These are phyloP conservation scores for Nezara viridula DNA, from an alignment of 2,888 invertebrate genomes.

Conservation along the genomic window DNA sequence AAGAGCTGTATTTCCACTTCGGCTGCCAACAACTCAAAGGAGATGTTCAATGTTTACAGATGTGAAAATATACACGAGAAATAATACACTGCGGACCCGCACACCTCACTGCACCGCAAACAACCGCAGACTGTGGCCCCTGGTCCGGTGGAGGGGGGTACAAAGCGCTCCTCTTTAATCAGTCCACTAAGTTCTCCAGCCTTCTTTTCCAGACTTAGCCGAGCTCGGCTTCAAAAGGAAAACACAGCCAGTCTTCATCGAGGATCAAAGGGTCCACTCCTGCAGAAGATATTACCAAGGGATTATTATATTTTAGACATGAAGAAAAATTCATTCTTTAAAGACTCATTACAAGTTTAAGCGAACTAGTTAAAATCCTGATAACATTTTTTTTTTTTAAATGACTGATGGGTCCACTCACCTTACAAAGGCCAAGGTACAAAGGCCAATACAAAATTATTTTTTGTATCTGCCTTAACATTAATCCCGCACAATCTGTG, in stretches of 20 bases:
- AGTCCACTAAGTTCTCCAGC: not conserved
- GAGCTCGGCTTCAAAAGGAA: not conserved
- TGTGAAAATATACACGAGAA: not conserved
- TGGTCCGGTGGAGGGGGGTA: not conserved
- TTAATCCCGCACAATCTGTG: too few relatives aligned
- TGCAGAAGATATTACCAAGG: not conserved
- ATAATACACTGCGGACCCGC: not conserved
- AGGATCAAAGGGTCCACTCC: too few relatives aligned
- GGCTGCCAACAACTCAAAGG: not conserved
- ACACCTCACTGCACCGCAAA: not conserved
- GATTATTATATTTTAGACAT: not conserved
- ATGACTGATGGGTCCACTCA: too few relatives aligned
- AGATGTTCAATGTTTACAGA: not conserved
- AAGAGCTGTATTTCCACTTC: not conserved
- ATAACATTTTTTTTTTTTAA: too few relatives aligned
- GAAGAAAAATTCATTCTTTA: not conserved
- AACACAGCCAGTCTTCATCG: not conserved
- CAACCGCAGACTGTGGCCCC: not conserved
- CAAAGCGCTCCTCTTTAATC: not conserved
- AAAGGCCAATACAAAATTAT: too few relatives aligned
- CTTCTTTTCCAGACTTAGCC: not conserved
- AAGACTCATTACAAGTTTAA: too few relatives aligned
- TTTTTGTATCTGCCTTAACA: too few relatives aligned
- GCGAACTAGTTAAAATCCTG: too few relatives aligned
- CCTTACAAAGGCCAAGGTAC: too few relatives aligned